Evolutionary conservation across 1,140 invertebrate species (phyloP).

Genomic region (Thaumetopoea pityocampa): DNA sequence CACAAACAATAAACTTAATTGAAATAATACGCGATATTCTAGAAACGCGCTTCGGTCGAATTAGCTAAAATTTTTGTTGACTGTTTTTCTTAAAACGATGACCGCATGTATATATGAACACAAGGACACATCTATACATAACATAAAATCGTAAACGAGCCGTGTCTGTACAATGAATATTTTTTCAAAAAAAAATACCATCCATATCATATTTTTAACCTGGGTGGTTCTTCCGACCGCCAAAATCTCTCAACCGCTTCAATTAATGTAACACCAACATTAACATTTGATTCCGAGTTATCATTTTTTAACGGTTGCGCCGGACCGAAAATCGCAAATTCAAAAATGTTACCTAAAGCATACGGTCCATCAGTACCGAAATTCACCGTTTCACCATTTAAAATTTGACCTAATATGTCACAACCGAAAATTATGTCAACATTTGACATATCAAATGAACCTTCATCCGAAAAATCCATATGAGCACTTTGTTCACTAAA

Average conservation of each 20-base stretch:
- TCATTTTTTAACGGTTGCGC: not conserved
- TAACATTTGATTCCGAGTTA: conserved; percentile 1
- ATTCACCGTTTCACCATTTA: conserved; percentile 9
- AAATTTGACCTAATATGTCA: conserved; percentile 18
- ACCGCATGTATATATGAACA: no score
- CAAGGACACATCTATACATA: no score
- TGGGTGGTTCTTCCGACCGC: conserved; percentile 17
- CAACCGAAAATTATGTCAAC: conserved; percentile 22
- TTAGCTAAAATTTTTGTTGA: no score
- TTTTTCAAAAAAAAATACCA: no score
- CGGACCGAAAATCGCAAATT: conserved; percentile 17
- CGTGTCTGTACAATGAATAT: no score
- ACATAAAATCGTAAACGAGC: no score
- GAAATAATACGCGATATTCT: no score
- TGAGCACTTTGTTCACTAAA: no score
- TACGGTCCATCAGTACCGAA: conserved; percentile 15
- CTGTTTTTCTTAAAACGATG: no score
- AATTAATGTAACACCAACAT: conserved; percentile 6
- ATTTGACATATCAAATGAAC: conserved; percentile 1
- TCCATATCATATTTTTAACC: not conserved
- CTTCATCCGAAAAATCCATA: conserved; percentile 11
- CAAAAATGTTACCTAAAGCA: conserved; percentile 21
- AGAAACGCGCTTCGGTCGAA: no score
- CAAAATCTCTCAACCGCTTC: conserved; percentile 19
- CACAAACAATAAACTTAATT: no score